phyloP scores from a whole-genome alignment of 1,140 invertebrate species.

The Drosophila athabasca region DNA sequence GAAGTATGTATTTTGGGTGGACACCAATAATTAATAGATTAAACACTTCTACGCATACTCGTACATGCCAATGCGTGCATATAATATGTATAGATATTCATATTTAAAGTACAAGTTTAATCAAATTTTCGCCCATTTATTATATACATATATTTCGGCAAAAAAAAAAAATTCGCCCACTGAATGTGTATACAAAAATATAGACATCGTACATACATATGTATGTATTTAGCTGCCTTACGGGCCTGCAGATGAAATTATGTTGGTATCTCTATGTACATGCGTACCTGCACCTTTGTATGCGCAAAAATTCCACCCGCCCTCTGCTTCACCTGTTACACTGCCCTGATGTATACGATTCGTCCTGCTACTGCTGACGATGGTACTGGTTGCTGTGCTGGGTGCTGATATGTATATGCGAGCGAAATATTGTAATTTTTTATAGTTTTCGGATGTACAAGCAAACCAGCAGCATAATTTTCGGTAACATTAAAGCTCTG shows the following conservation, averaged over 20 bases:
- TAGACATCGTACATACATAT: constrained; percentile 7
- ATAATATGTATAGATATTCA: constrained; percentile 37
- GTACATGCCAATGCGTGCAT: constrained; percentile 35
- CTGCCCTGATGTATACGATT: constrained; percentile 18
- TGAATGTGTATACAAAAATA: constrained; percentile 21
- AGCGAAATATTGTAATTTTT: constrained; percentile 42
- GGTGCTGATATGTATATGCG: constrained; percentile 23
- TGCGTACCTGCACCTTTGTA: constrained; percentile 49
- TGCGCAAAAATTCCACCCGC: constrained; percentile 64
- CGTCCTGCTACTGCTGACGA: constrained; percentile 12
- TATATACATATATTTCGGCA: constrained; percentile 33
- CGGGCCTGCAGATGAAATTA: constrained; percentile 51
- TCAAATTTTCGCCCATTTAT: constrained; percentile 43
- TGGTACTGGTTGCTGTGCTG: constrained; percentile 10
- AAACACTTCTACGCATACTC: constrained; percentile 45
- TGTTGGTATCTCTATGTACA: constrained; percentile 60
- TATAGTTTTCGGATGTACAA: constrained; percentile 25
- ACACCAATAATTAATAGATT: constrained; percentile 56
- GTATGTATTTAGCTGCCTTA: constrained; percentile 33
- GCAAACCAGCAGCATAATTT: constrained; percentile 23
- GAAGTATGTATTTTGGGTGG: constrained; percentile 44
- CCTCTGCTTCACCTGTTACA: constrained; percentile 74
- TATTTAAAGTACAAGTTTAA: constrained; percentile 52
- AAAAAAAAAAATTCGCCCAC: constrained; percentile 1
- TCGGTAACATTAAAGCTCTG: constrained; percentile 12